These are phyloP conservation scores for Zygaena filipendulae DNA, from an alignment of 2,888 invertebrate genomes.

Conservation along the genomic window DNA sequence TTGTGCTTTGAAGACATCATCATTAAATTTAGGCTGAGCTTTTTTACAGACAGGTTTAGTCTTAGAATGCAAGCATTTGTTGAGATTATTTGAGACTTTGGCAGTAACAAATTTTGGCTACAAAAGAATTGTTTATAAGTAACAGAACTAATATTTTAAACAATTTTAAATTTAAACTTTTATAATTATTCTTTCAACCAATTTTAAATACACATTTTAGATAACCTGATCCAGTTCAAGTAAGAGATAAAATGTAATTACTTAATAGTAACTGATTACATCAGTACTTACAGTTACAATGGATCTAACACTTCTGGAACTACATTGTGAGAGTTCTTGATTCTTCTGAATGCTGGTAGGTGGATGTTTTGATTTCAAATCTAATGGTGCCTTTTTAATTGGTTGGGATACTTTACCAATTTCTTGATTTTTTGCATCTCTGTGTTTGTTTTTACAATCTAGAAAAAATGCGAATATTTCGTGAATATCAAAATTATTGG, in stretches of 20 bases:
- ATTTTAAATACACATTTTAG: neutral
- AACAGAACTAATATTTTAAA: neutral
- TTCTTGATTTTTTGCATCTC: conserved; percentile 29
- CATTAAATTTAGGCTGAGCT: conserved; percentile 23
- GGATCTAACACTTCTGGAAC: too few species aligned
- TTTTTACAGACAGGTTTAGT: conserved; percentile 21
- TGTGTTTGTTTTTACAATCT: too few species aligned
- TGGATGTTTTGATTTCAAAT: conserved; percentile 19
- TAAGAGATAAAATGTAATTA: too few species aligned
- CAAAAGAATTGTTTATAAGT: conserved; percentile 18
- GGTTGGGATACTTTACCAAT: conserved; percentile 24
- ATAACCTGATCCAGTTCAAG: neutral
- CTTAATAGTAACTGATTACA: neutral
- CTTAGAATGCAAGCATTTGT: conserved; percentile 22
- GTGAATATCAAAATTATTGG: too few species aligned
- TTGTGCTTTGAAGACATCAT: conserved; percentile 48
- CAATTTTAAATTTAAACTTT: conserved; percentile 2
- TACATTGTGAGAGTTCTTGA: too few species aligned
- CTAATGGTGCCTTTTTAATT: conserved; percentile 19
- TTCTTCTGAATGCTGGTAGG: too few species aligned
- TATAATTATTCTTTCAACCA: neutral
- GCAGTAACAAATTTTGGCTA: conserved; percentile 42
- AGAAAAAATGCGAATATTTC: too few species aligned
- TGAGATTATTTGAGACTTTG: conserved; percentile 29
- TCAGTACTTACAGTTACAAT: conserved; percentile 39